Base-by-base conservation (phyloP, 2,113 vertebrate species). In the Neogale vison region DNA sequence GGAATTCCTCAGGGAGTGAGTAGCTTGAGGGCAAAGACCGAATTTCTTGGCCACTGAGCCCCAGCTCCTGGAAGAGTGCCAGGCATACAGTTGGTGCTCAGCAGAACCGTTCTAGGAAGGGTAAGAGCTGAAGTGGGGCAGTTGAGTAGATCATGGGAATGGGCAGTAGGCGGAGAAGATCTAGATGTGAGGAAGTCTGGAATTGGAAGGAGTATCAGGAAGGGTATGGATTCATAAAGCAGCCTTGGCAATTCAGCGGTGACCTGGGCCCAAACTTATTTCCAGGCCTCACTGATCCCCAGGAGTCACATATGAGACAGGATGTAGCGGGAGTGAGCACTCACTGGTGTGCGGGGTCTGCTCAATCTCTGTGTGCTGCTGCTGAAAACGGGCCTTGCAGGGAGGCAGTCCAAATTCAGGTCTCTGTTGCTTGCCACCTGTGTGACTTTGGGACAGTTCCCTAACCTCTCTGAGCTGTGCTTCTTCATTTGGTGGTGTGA, bases 161-260 rank as follows among this genome's bases (percentile, higher is more conserved):
- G 34, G 13, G 8, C 0, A 4, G 13, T 7, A 24, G 45, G 36
- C 17, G 2, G n/a, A 80, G 1, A 4, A 0, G 23, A 15, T 10
- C 9, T 1, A 21, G 29, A 61, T n/a, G 13, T 3, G 1, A 42
- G 80, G 9, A 36, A 18, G 15, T 1, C n/a, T 1, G 23, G 52
- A 50, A 45, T 6, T 42, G 50, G 71, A 67, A 21, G 42, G 20
- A 0, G 12, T 20, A 4, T 0, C 34, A 4, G 31, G 61, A 71
- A 20, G 31, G 42, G 24, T 10, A 4, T 6, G 14, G 42, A 52
- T 34, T 52, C 34, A 34, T 29, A 20, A 7, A 6, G 42, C 1
- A 24, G 69, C 59, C 59, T 84, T 61, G 83, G 34, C 77, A 47
- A 31, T 47, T 34, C 59, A 45, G 26, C 36, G 34, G 14, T 12